phyloP scores from a whole-genome alignment of 1,140 invertebrate genomes.

The Cydia splendana region DNA sequence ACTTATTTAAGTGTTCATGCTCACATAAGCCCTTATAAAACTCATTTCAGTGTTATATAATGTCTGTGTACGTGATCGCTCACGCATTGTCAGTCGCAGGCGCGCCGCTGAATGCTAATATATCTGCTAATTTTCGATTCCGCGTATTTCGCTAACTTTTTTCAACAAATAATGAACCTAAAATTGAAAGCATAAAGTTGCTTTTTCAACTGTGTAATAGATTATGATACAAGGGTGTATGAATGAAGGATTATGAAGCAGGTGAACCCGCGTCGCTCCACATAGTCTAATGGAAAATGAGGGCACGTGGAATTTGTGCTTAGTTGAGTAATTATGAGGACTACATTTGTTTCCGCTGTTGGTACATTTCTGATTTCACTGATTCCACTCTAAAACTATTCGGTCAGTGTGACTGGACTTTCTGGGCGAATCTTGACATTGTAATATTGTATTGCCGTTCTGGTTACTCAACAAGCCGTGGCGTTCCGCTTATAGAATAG shows the following conservation, averaged over 20 bases:
- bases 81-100: slow-evolving; percentile 5
- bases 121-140: not conserved
- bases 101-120: slow-evolving; percentile 9
- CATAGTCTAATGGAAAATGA: slow-evolving; percentile 11
- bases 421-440: not conserved
- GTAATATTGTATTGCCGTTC: no score
- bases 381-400: not conserved
- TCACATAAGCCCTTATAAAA: not conserved
- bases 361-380: not conserved
- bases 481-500: no score
- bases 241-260: slow-evolving; percentile 16
- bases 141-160: not conserved
- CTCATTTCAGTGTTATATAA: not conserved
- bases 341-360: slow-evolving; percentile 15
- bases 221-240: not conserved
- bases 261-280: not conserved
- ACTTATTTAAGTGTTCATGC: not conserved
- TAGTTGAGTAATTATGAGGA: slow-evolving; percentile 13
- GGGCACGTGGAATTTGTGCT: slow-evolving; percentile 1
- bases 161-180: not conserved
- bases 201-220: not conserved
- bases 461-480: no score
- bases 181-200: not conserved
- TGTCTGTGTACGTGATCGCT: slow-evolving; percentile 28
- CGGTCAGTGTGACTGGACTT: not conserved